Evolutionary conservation across 2,888 invertebrate genomes (phyloP).

Genomic region (Euproctis similis): DNA sequence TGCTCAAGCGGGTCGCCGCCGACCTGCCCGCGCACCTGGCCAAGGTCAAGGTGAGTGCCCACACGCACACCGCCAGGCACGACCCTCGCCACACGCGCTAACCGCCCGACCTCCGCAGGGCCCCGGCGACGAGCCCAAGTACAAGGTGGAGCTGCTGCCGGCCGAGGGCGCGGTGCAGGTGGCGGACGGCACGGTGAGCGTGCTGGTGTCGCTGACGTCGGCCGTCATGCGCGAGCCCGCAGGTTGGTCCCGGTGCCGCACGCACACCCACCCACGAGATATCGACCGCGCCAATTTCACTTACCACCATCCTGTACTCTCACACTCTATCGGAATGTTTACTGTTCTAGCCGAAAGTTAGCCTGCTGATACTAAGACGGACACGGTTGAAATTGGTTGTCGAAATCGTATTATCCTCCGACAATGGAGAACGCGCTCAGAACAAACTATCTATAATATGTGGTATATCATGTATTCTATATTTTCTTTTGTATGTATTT

Average conservation of each 20-base stretch:
- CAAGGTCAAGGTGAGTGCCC: conserved; percentile 58
- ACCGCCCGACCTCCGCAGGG: conserved; percentile 39
- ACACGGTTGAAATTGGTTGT: conserved; percentile 55
- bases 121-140: conserved; percentile 69
- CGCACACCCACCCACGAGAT: conserved; percentile 13
- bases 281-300: conserved; percentile 53
- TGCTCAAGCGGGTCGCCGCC: conserved; percentile 90
- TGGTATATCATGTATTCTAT: conserved; percentile 29
- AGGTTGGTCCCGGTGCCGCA: conserved; percentile 50
- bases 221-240: conserved; percentile 91
- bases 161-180: conserved; percentile 91
- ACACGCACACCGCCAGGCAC: neutral
- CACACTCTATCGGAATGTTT: conserved; percentile 12
- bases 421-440: conserved; percentile 39
- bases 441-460: conserved; percentile 67
- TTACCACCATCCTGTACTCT: conserved; percentile 16
- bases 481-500: conserved; percentile 30
- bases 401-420: conserved; percentile 46
- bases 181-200: conserved; percentile 84
- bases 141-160: conserved; percentile 88
- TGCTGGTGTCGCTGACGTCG: conserved; percentile 93
- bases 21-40: conserved; percentile 88
- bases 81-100: neutral
- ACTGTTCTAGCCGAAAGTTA: conserved; percentile 21
- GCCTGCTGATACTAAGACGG: conserved; percentile 19